Percentiles rank a stretch among this genome's conserved stretches.
phyloP scores from a whole-genome alignment of 1,140 invertebrate species.

The Eriocheir sinensis region DNA sequence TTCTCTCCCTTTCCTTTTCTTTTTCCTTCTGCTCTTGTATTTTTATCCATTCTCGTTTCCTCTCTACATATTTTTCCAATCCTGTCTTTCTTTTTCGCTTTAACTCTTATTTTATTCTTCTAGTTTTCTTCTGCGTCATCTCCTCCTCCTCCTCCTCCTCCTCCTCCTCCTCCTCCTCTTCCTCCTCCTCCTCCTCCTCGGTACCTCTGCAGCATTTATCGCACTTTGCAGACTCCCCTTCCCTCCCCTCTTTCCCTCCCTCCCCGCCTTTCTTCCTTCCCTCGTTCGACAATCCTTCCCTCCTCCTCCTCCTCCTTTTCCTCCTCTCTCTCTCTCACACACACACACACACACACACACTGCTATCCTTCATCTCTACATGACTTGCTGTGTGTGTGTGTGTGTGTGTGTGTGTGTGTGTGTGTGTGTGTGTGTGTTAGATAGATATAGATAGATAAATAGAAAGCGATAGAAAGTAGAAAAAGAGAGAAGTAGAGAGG shows the following conservation, averaged over 20 bases:
- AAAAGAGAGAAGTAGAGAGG: too few species aligned
- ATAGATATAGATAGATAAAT: too few species aligned
- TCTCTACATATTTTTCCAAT: background rate
- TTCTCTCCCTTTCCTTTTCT: background rate
- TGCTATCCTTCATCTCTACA: background rate
- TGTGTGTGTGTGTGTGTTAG: constrained; percentile 45
- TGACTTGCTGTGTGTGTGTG: background rate
- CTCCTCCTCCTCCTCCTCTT: background rate
- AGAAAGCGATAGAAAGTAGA: too few species aligned
- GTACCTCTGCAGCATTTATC: background rate
- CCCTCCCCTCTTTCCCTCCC: background rate
- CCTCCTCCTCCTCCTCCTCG: background rate
- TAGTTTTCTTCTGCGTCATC: background rate
- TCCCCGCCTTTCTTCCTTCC: background rate
- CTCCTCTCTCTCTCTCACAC: background rate
- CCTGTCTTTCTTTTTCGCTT: background rate
- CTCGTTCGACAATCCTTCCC: background rate
- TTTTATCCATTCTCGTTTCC: background rate
- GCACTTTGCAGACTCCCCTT: background rate
- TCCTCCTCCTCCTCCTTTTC: background rate
- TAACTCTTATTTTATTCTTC: background rate
- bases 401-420: constrained; percentile 23
- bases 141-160: background rate
- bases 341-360: background rate
- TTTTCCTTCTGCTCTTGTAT: background rate